Evolutionary conservation across 2,113 vertebrate species (phyloP).

Genomic region (Plestiodon gilberti): DNA sequence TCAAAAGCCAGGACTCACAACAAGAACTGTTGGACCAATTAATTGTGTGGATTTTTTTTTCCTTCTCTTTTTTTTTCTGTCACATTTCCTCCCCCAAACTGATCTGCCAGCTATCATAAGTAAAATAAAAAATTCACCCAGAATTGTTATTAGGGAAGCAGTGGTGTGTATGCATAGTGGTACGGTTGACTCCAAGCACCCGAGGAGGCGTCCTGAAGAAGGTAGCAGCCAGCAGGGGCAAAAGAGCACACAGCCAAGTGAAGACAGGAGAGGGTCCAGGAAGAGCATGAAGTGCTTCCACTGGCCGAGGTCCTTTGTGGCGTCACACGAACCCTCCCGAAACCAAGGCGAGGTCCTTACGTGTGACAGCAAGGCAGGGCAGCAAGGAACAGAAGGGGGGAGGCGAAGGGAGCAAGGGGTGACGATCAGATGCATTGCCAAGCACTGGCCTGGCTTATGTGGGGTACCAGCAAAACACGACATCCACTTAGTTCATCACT

Average conservation of each 20-base stretch:
- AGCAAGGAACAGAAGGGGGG: too few relatives aligned
- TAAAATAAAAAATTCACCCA: conserved; percentile 51
- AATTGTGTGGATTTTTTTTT: neutral
- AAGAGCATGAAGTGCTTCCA: too few relatives aligned
- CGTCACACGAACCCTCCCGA: too few relatives aligned
- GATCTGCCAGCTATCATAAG: conserved; percentile 29
- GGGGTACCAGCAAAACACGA: too few relatives aligned
- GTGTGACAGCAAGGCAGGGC: too few relatives aligned
- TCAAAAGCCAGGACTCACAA: conserved; percentile 54
- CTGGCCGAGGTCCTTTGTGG: too few relatives aligned
- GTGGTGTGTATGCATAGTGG: neutral
- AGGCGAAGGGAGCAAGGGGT: too few relatives aligned
- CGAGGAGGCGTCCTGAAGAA: neutral
- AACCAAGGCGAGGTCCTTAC: too few relatives aligned
- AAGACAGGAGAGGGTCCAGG: too few relatives aligned
- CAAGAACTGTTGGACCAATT: conserved; percentile 44
- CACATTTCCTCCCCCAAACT: conserved; percentile 41
- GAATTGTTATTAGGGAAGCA: conserved; percentile 39
- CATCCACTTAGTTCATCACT: too few relatives aligned
- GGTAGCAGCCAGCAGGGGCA: neutral
- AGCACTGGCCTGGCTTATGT: too few relatives aligned
- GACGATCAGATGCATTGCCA: too few relatives aligned
- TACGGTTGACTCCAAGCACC: neutral
- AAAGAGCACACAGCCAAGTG: neutral
- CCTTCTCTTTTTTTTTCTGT: neutral